phyloP scores from a whole-genome alignment of 2,888 invertebrate species.

The Tetramorium bicarinatum region DNA sequence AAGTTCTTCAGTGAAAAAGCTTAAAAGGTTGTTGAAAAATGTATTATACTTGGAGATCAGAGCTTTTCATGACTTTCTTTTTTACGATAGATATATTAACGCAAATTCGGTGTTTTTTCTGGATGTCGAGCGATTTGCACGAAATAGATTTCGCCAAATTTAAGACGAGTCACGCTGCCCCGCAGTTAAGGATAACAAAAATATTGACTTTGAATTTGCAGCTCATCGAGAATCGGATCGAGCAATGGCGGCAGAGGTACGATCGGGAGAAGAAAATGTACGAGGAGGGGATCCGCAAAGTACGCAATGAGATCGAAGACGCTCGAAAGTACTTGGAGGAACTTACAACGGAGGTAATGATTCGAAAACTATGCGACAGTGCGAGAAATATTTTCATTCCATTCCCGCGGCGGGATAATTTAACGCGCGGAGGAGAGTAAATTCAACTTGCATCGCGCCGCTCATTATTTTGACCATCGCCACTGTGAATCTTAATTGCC shows the following conservation, averaged over 20 bases:
- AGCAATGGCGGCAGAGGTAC: constrained; percentile 85
- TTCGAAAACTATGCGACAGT: neutral
- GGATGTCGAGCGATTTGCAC: neutral
- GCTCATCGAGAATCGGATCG: constrained; percentile 82
- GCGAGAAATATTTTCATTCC: constrained; percentile 42
- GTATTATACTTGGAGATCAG: neutral
- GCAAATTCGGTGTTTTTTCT: neutral
- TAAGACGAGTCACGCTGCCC: neutral
- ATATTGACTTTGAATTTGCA: constrained; percentile 70
- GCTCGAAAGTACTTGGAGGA: constrained; percentile 81
- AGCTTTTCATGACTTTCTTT: neutral
- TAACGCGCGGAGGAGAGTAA: neutral
- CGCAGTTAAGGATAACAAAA: constrained; percentile 13
- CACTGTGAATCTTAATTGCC: constrained; percentile 33
- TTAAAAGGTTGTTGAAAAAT: constrained; percentile 17
- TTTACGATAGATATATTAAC: neutral
- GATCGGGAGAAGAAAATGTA: constrained; percentile 83
- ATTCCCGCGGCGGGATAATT: neutral
- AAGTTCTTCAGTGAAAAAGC: neutral
- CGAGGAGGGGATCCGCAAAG: constrained; percentile 81
- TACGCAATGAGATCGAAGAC: constrained; percentile 84
- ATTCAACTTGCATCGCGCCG: constrained; percentile 17
- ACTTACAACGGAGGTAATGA: constrained; percentile 82
- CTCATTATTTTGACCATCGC: constrained; percentile 1
- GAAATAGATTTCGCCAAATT: constrained; percentile 27